Evolutionary conservation across 2,888 invertebrate species (phyloP), one percentile per base, ranked within the genome.

Genomic region (Acronicta psi): DNA sequence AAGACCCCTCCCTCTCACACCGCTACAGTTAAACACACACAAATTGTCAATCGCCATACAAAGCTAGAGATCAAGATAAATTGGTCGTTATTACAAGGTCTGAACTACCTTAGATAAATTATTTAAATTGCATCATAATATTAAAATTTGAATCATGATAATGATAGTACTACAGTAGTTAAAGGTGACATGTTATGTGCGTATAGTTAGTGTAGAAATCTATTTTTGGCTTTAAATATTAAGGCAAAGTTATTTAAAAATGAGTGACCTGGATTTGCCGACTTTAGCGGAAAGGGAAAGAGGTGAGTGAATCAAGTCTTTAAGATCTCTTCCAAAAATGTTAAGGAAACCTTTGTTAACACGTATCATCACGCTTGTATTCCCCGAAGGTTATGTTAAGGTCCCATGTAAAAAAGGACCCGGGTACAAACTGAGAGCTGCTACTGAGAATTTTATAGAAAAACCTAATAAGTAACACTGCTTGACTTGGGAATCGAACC

Each of bases 211-310:
- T 23, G 40, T 36, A 17, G 23, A n/a, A 57, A 57, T 10, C 11
- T 50, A 51, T 47, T 59, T 50, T 44, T 44, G 17, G 36, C 20
- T 23, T 29, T 16, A 36, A 6, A 40, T 16, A 55, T 29, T 51
- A 50, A 45, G 10, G 31, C 5, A 18, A 29, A 14, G 1, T 52
- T 55, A 69, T 44, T 79, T 64, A 29, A 29, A 29, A 46, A 84
- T 84, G 84, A 84, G 83, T 81, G 83, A 82, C 47, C 51, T 84
- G 13, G 79, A 79, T 65, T 75, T 83, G 55, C 76, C 80, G 0
- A 70, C 75, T 8, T 69, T 83, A 17, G 80, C 68, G 4, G 72
- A 74, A 6, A 44, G 54, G 4, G 71, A 77, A 20, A 45, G 53
- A 4, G 76, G 84, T 84, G 20, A 71, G 83, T 77, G 9, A 10